Conservation (phyloP, 92 coral and sea anemone species). For the Epizoanthus ramosus region DNA sequence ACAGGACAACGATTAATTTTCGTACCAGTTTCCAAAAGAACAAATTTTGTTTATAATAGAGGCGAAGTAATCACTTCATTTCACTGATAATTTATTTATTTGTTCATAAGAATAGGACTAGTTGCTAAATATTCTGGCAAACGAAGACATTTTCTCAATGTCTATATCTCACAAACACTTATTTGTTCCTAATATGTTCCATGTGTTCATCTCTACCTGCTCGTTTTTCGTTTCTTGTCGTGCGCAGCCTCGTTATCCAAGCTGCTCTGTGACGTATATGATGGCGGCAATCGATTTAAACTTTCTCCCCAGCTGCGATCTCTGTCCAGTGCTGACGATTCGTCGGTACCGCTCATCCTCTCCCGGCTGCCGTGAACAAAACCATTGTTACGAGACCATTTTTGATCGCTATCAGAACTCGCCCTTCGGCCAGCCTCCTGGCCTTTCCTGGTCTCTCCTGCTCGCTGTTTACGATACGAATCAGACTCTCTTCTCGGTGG, state of each 20-base stretch:
- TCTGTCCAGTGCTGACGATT: conserved; percentile 36
- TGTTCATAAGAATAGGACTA: no score
- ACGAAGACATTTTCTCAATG: no score
- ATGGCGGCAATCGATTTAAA: conserved; percentile 75
- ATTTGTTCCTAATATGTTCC: not conserved
- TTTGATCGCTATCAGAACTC: not conserved
- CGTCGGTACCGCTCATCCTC: conserved; percentile 32
- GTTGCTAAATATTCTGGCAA: no score
- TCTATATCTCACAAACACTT: not conserved
- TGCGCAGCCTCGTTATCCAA: conserved; percentile 28
- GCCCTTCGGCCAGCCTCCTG: conserved; percentile 3
- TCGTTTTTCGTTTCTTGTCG: conserved; percentile 10
- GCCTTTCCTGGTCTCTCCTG: conserved; percentile 1
- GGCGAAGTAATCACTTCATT: no score
- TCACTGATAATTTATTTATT: no score
- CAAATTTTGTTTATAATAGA: no score
- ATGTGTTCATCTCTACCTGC: conserved; percentile 12
- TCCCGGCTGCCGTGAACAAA: conserved; percentile 62
- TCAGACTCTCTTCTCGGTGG: conserved; percentile 2
- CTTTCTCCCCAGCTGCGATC: conserved; percentile 78
- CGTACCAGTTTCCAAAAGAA: no score
- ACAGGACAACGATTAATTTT: no score
- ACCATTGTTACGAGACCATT: conserved; percentile 46
- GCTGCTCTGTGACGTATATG: conserved; percentile 78
- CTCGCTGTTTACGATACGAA: not conserved